Evolutionary conservation across 2,797 vertebrate species (phyloP), one percentile per base, ranked within the genome.

Genomic region (Coranthus polyacanthus): DNA sequence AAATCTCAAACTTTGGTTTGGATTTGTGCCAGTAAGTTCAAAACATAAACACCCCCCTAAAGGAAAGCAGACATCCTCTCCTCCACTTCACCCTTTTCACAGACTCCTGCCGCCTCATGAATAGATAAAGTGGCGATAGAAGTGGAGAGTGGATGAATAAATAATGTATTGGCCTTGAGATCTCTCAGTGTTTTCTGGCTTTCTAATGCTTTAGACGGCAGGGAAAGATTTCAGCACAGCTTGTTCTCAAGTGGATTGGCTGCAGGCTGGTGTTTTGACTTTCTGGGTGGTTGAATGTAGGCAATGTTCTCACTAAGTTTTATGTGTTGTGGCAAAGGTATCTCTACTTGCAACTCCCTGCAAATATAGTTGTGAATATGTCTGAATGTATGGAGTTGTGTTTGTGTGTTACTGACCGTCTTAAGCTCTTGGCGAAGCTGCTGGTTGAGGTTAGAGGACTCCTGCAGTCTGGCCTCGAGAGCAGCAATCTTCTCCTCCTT

Each of bases 401-500:
- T 34, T 3, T 55, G 17, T 17, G 18, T 41, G 16, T 53, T 9
- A 79, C 95, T 94, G 89, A 99, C 98, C 22, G 96, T 98, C 92
- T 98, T 98, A 71, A 99, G 94, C 69, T 99, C 98, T 91, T 99
- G 98, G 2, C 97, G 96, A 39, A 99, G 93, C 2, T 99, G 96
- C 85, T 98, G 97, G 83, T 99, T 99, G 57, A 98, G 95, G 90
- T 98, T 99, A 16, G 96, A 97, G 0, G 98, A 99, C 84, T 99
- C 98, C 87, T 98, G 97, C 82, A 99, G 92, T 84, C 97, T 94
- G 81, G 98, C 98, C 91, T 99, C 98, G 52, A 99, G 91, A 78
- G 97, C 96, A 10, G 97, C 95, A 43, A 99, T 99, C 93, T 99
- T 99, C 92, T 99, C 97, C 90, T 96, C 96, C 90, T 99, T 99